These are phyloP conservation scores for Thymelicus sylvestris DNA, from an alignment of 2,888 invertebrate species.

Conservation along the genomic window DNA sequence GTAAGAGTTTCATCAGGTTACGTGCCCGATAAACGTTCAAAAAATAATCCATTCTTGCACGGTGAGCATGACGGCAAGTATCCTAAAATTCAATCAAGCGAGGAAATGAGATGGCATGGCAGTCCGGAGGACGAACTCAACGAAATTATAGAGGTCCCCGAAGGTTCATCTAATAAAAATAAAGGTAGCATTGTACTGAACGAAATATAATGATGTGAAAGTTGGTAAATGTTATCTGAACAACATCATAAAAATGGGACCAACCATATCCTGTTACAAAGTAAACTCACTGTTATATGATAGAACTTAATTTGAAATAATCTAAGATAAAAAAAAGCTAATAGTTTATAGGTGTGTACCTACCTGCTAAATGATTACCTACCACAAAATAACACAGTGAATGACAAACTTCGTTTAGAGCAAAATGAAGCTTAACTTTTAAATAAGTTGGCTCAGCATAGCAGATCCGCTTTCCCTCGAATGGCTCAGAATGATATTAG, in stretches of 20 bases:
- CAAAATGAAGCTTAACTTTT: constrained; percentile 1
- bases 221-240: not conserved
- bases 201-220: not conserved
- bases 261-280: too few relatives aligned
- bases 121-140: constrained; percentile 21
- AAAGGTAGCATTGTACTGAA: not conserved
- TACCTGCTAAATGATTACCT: too few relatives aligned
- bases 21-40: not conserved
- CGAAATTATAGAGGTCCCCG: constrained; percentile 12
- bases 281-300: too few relatives aligned
- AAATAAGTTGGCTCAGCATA: not conserved
- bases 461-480: not conserved
- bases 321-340: too few relatives aligned
- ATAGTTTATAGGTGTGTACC: too few relatives aligned
- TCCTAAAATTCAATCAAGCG: constrained; percentile 17
- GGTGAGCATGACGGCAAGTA: constrained; percentile 1
- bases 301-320: too few relatives aligned
- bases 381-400: not conserved
- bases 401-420: not conserved
- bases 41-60: constrained; percentile 1
- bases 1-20: not conserved
- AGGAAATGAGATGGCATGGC: constrained; percentile 18
- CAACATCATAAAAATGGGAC: not conserved
- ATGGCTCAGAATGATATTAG: constrained; percentile 16
- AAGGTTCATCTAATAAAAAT: constrained; percentile 4